Evolutionary conservation across 2,888 invertebrate genomes (phyloP).

Genomic region (Ophioninae sp.): DNA sequence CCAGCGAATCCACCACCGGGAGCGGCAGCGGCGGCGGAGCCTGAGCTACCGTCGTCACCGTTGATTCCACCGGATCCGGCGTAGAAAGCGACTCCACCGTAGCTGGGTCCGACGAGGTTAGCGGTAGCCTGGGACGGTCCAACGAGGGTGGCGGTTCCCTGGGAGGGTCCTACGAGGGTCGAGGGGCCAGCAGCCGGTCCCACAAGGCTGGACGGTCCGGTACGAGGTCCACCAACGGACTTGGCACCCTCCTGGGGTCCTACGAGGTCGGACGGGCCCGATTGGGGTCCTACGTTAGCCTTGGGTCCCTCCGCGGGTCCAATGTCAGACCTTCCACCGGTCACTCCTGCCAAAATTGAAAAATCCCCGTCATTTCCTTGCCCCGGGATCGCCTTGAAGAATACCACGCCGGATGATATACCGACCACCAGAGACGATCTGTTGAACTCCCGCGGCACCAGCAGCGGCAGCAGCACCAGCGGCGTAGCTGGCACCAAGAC

Average conservation of each 20-base stretch:
- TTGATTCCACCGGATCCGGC: slow-evolving; percentile 80
- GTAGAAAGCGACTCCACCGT: slow-evolving; percentile 79
- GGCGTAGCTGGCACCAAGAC: slow-evolving; percentile 80
- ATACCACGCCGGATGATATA: slow-evolving; percentile 41
- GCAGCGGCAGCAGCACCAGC: slow-evolving; percentile 80
- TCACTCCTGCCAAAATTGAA: slow-evolving; percentile 71
- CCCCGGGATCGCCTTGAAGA: background rate
- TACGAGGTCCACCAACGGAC: slow-evolving; percentile 79
- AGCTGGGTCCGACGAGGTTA: slow-evolving; percentile 80
- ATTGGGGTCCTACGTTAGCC: slow-evolving; percentile 80
- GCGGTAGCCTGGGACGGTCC: slow-evolving; percentile 79
- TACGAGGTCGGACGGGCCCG: slow-evolving; percentile 79
- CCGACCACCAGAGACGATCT: slow-evolving; percentile 79
- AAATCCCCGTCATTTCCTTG: background rate
- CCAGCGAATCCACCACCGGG: slow-evolving; percentile 72
- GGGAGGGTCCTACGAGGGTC: slow-evolving; percentile 78
- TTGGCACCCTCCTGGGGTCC: slow-evolving; percentile 81
- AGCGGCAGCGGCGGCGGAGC: slow-evolving; percentile 79
- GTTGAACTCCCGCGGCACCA: slow-evolving; percentile 79
- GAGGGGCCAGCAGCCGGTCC: slow-evolving; percentile 80
- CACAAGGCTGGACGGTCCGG: slow-evolving; percentile 78
- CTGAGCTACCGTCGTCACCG: slow-evolving; percentile 80
- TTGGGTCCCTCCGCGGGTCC: slow-evolving; percentile 81
- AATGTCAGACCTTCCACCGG: slow-evolving; percentile 79
- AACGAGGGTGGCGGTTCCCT: slow-evolving; percentile 79